Evolutionary conservation across 35 echinoderm and acorn worm species (phyloP), one percentile per base, ranked within the genome.

Genomic region (Hemicentrotus pulcherrimus): DNA sequence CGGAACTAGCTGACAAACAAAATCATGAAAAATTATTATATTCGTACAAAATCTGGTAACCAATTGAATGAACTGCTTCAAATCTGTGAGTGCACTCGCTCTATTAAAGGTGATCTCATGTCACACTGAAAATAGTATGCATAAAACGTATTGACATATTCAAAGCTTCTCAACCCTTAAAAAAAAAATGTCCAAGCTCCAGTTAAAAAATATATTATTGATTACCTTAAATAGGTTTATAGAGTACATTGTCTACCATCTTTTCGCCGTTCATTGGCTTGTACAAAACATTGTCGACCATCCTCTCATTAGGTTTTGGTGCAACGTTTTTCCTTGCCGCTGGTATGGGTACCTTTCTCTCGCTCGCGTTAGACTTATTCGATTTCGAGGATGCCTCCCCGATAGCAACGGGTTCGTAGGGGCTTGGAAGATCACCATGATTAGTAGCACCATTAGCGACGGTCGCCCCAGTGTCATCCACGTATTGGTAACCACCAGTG

Each of bases 221-320:
- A 1, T 31, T 14, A 22, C 58, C 91, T 50, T 93, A 8, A 31
- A 93, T 14, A 22, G 91, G 48, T 22, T 93, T 93, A 47, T 93
- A 93, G 2, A 93, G 46, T 13, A 93, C 48, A 58, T 93, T 93
- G 22, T 93, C 48, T 13, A 93, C 47, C 91, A 31, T 31, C 6
- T n/a, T n/a, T 58, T 93, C 91, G n/a, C 46, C 46, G 28, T 93
- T 58, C 91, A 93, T 93, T 58, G 91, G 91, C 19, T 93, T 93
- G 31, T 93, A 93, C 28, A 93, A 58, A 58, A 93, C 48, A 48
- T 93, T 93, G 13, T 93, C 91, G 11, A 93, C 91, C 45, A 93
- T 93, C 41, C 48, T 93, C 5, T 47, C 46, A 16, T 58, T 31
- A 11, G 46, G 45, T 93, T 93, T 48, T 16, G 46, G 45, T 47